Percentiles rank a stretch among this genome's conserved stretches.
phyloP scores from a whole-genome alignment of 37 sponge, comb jelly and placozoan species.

The Ephydatia muelleri region DNA sequence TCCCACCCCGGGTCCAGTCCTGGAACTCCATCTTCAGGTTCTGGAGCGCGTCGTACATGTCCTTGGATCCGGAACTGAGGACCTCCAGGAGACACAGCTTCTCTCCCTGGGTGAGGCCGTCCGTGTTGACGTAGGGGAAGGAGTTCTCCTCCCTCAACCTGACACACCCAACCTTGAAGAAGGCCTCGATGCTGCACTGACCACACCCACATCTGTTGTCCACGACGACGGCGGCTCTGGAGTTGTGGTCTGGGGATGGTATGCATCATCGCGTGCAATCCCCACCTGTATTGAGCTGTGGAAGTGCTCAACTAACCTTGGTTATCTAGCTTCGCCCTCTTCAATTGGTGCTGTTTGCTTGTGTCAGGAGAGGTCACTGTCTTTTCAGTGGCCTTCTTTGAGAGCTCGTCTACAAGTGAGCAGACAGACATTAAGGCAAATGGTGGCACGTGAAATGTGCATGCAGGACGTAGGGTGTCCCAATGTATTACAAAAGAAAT shows the following conservation, averaged over 20 bases:
- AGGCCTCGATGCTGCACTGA: neutral
- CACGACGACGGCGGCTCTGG: neutral
- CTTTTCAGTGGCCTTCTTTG: neutral
- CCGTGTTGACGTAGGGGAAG: neutral
- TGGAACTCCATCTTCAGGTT: neutral
- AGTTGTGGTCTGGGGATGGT: neutral
- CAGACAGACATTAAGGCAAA: too few species aligned
- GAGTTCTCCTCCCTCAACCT: neutral
- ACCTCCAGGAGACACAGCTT: neutral
- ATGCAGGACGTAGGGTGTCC: too few species aligned
- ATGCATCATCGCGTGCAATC: neutral
- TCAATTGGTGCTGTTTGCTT: neutral
- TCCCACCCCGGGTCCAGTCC: neutral
- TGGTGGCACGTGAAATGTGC: too few species aligned
- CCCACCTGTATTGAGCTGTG: too few species aligned
- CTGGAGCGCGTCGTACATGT: neutral
- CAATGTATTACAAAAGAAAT: too few species aligned
- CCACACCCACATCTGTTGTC: neutral
- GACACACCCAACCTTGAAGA: neutral
- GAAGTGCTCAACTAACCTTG: neutral
- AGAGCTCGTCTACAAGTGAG: neutral
- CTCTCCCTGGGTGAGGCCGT: neutral
- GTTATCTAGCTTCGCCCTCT: neutral
- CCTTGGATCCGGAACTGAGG: neutral
- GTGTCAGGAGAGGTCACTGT: neutral